Percentiles rank a stretch among this genome's conserved stretches.
These are phyloP conservation scores for Maccullochella peelii DNA, from an alignment of 2,113 vertebrate genomes.

Conservation along the genomic window DNA sequence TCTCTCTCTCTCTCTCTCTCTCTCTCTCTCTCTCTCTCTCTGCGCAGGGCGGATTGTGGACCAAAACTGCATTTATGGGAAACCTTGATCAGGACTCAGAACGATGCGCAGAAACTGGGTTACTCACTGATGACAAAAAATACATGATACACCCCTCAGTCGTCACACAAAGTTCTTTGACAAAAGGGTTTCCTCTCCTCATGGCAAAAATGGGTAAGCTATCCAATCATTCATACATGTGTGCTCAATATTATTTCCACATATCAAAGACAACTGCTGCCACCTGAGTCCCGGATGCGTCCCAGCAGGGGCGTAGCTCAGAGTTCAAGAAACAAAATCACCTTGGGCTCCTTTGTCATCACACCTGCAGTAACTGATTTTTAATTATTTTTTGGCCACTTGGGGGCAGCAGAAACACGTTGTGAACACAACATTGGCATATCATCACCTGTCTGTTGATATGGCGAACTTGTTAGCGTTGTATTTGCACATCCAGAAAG, in stretches of 20 bases:
- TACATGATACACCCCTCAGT: not conserved
- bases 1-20: conserved; percentile 37
- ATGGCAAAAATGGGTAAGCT: not conserved
- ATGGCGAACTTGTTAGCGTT: not conserved
- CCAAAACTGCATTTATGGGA: conserved; percentile 46
- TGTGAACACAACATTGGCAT: not conserved
- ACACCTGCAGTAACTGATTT: too few species aligned
- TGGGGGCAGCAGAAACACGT: not conserved
- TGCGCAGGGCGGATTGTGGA: conserved; percentile 47
- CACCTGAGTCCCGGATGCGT: conserved; percentile 9
- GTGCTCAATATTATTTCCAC: not conserved
- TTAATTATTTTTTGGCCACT: not conserved
- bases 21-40: conserved; percentile 34
- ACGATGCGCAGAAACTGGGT: conserved; percentile 33
- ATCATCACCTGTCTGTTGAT: not conserved
- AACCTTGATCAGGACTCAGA: conserved; percentile 29
- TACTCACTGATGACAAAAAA: conserved; percentile 13
- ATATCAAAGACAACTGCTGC: not conserved
- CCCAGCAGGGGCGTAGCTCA: conserved; percentile 8
- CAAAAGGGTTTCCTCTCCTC: not conserved
- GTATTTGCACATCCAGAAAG: not conserved
- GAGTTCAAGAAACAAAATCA: not conserved
- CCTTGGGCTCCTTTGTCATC: not conserved
- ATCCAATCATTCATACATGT: not conserved
- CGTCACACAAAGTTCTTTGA: not conserved